These are phyloP conservation scores for Athene cunicularia DNA, from an alignment of 2,113 vertebrate genomes.

Conservation along the genomic window DNA sequence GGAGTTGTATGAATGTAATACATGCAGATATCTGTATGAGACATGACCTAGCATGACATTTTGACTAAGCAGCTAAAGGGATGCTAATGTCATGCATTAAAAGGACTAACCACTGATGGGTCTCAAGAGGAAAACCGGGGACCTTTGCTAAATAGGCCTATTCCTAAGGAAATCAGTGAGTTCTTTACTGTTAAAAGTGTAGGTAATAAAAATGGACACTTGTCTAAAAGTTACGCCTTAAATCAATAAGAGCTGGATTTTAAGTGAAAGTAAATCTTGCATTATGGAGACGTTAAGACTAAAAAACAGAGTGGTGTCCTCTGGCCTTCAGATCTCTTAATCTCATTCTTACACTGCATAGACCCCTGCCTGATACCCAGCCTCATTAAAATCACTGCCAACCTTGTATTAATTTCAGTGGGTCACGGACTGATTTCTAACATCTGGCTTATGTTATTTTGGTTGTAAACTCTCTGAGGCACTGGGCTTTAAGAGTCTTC, in stretches of 20 bases:
- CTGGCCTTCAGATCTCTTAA: not conserved
- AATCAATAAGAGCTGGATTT: not conserved
- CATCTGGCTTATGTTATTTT: not conserved
- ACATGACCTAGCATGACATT: not conserved
- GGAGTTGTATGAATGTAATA: not conserved
- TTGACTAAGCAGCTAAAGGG: not conserved
- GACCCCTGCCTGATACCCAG: not conserved
- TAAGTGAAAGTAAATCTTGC: not conserved
- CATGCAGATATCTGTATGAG: not conserved
- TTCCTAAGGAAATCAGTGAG: not conserved
- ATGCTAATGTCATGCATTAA: not conserved
- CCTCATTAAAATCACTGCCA: not conserved
- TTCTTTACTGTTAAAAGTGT: not conserved
- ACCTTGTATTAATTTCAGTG: not conserved
- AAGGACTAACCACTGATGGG: not conserved
- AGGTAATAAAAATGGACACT: not conserved
- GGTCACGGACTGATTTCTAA: not conserved
- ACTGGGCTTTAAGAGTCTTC: not conserved
- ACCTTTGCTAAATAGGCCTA: not conserved
- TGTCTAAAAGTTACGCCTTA: not conserved
- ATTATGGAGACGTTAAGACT: not conserved
- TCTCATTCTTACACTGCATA: not conserved
- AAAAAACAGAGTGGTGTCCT: not conserved
- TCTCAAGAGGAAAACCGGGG: not conserved
- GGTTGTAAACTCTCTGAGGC: not conserved